Conservation (phyloP, 2,797 vertebrate species). For the Sebastolobus alascanus region DNA sequence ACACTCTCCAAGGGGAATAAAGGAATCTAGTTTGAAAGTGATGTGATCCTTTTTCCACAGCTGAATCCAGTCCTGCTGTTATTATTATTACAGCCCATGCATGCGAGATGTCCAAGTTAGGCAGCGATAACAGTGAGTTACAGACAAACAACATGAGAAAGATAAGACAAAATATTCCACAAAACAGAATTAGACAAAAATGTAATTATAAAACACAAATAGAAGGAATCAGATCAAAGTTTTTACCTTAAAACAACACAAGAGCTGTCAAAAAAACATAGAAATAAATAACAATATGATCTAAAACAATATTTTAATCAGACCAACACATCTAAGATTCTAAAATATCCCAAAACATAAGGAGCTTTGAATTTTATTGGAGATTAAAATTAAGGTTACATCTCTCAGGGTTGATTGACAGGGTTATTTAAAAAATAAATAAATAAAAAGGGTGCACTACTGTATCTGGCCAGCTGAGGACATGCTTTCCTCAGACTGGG, state of each 20-base stretch:
- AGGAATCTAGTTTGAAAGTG: background rate
- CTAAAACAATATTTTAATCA: background rate
- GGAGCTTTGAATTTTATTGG: too few species aligned
- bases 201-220: background rate
- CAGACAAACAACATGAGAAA: background rate
- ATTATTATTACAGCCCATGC: background rate
- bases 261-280: background rate
- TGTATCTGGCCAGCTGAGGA: slow-evolving; percentile 80
- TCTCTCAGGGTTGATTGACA: slow-evolving; percentile 47
- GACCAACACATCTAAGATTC: background rate
- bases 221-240: background rate
- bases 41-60: background rate
- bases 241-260: background rate
- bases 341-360: background rate
- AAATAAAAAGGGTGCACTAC: slow-evolving; percentile 69
- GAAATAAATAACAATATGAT: background rate
- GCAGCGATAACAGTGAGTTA: background rate
- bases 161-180: background rate
- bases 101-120: background rate
- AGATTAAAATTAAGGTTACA: too few species aligned
- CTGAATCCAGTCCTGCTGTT: too few species aligned
- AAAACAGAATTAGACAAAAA: background rate
- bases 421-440: background rate
- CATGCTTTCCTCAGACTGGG: slow-evolving; percentile 82
- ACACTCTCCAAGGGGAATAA: background rate